Percentiles rank a stretch among this genome's conserved stretches.
These are phyloP conservation scores for Synergus gifuensis DNA, from an alignment of 2,888 invertebrate genomes.

Conservation along the genomic window DNA sequence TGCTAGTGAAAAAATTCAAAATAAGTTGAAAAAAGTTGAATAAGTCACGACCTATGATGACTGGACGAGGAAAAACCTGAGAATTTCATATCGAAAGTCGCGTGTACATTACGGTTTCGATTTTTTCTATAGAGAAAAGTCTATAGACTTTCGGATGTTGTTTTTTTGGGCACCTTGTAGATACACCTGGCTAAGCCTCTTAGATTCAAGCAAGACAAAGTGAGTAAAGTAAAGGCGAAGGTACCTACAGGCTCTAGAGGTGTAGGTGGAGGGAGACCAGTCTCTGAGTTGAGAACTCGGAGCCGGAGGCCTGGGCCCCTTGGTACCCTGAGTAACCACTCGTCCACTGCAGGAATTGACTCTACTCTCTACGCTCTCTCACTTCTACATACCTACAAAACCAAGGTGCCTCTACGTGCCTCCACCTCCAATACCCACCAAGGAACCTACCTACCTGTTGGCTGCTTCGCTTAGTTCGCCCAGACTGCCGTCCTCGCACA, in stretches of 20 bases:
- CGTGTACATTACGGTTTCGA: too few relatives aligned
- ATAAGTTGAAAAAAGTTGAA: too few relatives aligned
- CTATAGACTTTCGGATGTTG: background rate
- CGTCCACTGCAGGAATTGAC: background rate
- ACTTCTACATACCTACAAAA: slow-evolving; percentile 25
- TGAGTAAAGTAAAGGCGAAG: slow-evolving; percentile 15
- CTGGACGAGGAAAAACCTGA: too few relatives aligned
- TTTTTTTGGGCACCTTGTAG: background rate
- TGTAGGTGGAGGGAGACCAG: slow-evolving; percentile 34
- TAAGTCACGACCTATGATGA: too few relatives aligned
- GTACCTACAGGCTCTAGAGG: slow-evolving; percentile 12
- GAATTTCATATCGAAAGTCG: too few relatives aligned
- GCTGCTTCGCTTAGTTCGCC: slow-evolving; percentile 5
- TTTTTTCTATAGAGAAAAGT: too few relatives aligned
- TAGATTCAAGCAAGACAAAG: background rate
- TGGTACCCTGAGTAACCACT: slow-evolving; percentile 10
- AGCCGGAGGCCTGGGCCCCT: background rate
- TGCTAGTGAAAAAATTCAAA: too few relatives aligned
- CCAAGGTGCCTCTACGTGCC: slow-evolving; percentile 21
- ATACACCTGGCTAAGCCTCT: slow-evolving; percentile 5
- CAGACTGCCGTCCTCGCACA: slow-evolving; percentile 20
- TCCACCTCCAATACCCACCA: slow-evolving; percentile 23
- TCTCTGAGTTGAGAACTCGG: background rate
- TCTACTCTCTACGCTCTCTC: slow-evolving; percentile 15
- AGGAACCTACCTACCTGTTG: slow-evolving; percentile 19